phyloP scores from a whole-genome alignment of 2,888 invertebrate genomes.

The Cataglyphis livida region DNA sequence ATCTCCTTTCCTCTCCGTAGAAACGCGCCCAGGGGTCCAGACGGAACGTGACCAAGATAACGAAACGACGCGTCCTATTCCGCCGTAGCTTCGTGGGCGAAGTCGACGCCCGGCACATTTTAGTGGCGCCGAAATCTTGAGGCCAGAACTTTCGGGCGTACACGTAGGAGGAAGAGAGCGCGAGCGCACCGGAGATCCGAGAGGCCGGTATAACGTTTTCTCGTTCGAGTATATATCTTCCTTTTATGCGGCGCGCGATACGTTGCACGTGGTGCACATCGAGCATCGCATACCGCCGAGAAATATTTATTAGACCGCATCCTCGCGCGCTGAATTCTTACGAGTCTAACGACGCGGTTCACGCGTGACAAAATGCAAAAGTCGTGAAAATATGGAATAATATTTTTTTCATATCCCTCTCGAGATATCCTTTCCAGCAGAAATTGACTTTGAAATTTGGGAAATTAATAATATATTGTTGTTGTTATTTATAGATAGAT shows the following conservation, averaged over 20 bases:
- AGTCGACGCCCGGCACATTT: constrained; percentile 60
- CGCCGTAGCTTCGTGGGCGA: constrained; percentile 24
- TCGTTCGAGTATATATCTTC: constrained; percentile 68
- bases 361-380: not conserved
- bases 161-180: constrained; percentile 7
- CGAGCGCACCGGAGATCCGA: constrained; percentile 25
- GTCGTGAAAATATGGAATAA: not conserved
- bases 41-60: constrained; percentile 75
- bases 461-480: not conserved
- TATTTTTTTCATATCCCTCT: not conserved
- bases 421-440: not conserved
- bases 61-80: constrained; percentile 65
- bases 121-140: constrained; percentile 68
- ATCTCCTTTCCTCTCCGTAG: constrained; percentile 72
- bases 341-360: constrained; percentile 54
- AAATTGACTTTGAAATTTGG: not conserved
- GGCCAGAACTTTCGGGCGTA: constrained; percentile 42
- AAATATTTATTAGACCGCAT: constrained; percentile 68
- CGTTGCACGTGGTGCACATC: constrained; percentile 50
- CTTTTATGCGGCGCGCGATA: constrained; percentile 59
- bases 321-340: constrained; percentile 67
- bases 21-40: constrained; percentile 72
- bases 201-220: constrained; percentile 53
- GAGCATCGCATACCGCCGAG: constrained; percentile 53
- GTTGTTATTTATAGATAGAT: not conserved